A percentile compares a stretch with the other conserved stretches of the same genome.
Evolutionary conservation across 2,888 invertebrate genomes (phyloP).

Genomic region (Chaitophorus viminalis): DNA sequence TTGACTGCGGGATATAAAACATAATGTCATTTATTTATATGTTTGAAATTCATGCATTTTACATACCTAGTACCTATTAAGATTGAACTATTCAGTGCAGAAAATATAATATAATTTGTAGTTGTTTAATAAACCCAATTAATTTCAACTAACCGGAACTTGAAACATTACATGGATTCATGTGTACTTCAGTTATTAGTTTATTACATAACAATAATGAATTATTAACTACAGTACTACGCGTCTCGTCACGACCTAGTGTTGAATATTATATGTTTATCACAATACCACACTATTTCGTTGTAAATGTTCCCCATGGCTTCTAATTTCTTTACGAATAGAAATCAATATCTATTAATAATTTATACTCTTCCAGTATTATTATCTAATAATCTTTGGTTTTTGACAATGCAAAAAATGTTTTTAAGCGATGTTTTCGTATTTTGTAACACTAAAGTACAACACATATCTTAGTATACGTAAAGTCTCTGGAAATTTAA

Average conservation of each 20-base stretch:
- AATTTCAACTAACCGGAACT: not conserved
- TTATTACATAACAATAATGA: not conserved
- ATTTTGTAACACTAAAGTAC: not conserved
- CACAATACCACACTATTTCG: not conserved
- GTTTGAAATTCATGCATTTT: not conserved
- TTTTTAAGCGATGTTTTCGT: not conserved
- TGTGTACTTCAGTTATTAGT: not conserved
- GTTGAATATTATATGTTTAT: not conserved
- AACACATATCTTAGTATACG: not conserved
- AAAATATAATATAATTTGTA: not conserved
- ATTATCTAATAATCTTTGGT: not conserved
- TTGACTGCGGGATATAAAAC: not conserved
- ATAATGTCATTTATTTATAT: no score
- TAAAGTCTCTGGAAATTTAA: not conserved
- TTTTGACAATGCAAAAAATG: not conserved
- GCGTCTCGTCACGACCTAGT: not conserved
- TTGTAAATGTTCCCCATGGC: not conserved
- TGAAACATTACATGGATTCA: not conserved
- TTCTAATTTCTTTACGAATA: not conserved
- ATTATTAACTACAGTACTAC: not conserved
- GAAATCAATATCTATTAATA: constrained; percentile 11
- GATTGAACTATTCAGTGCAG: not conserved
- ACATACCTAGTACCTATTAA: not conserved
- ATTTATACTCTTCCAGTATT: not conserved
- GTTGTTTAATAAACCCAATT: not conserved